Conservation (phyloP, 2,113 vertebrate species). For the Naja naja region DNA sequence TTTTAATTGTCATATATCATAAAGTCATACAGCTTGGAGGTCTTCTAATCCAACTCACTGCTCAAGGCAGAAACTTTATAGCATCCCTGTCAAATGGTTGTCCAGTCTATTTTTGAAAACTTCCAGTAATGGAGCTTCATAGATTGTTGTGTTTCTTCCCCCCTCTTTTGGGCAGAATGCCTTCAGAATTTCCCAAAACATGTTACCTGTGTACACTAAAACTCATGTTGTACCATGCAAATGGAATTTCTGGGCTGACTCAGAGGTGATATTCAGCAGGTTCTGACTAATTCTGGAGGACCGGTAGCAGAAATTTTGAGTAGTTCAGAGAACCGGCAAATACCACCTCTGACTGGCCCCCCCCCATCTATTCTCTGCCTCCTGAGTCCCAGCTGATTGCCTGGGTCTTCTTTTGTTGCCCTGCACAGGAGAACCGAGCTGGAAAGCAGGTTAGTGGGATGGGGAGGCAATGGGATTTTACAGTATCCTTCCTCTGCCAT, state of each 20-base stretch:
- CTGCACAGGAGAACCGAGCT: too few species aligned
- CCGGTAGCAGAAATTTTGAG: too few species aligned
- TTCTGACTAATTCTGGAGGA: too few species aligned
- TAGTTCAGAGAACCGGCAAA: too few species aligned
- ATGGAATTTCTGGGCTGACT: neutral
- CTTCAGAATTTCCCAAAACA: neutral
- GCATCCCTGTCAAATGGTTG: neutral
- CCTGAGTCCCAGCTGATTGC: too few species aligned
- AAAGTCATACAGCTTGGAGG: neutral
- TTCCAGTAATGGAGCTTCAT: neutral
- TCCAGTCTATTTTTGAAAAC: neutral
- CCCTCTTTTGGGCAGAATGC: neutral
- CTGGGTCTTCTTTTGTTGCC: too few species aligned
- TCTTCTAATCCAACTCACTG: neutral
- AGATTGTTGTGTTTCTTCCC: neutral
- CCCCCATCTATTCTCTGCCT: too few species aligned
- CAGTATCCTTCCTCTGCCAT: too few species aligned
- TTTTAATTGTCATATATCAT: neutral
- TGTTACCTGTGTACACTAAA: neutral
- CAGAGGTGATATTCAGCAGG: too few species aligned
- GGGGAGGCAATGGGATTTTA: too few species aligned
- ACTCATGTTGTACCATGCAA: neutral
- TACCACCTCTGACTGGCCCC: too few species aligned
- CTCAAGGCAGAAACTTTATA: neutral
- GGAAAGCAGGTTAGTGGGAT: too few species aligned